Percentiles rank a stretch among this genome's conserved stretches.
These are phyloP conservation scores for Conomelus anceps DNA, from an alignment of 2,888 invertebrate species.

Conservation along the genomic window DNA sequence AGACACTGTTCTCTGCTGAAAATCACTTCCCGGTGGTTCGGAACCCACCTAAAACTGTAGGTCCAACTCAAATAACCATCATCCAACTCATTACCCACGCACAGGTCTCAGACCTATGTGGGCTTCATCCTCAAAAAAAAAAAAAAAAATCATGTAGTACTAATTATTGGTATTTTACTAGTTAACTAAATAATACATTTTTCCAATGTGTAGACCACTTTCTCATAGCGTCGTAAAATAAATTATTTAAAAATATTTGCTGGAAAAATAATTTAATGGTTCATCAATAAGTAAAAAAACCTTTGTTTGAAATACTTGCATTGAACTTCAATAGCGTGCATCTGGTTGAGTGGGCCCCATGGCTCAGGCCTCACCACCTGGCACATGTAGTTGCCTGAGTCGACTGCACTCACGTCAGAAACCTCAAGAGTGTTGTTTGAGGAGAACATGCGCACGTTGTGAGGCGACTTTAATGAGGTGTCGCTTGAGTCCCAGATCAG, in stretches of 20 bases:
- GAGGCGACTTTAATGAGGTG: conserved; percentile 44
- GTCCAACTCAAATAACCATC: too few species aligned
- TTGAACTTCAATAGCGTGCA: conserved; percentile 70
- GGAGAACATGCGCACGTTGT: conserved; percentile 55
- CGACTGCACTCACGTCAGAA: conserved; percentile 48
- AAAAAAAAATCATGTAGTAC: too few species aligned
- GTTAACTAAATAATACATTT: too few species aligned
- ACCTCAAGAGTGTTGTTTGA: conserved; percentile 65
- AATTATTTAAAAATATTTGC: neutral
- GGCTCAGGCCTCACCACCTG: conserved; percentile 58
- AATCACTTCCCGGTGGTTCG: too few species aligned
- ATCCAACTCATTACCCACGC: too few species aligned
- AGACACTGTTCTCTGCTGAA: too few species aligned
- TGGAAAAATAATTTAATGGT: neutral
- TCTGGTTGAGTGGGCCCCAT: conserved; percentile 62
- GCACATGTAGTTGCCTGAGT: conserved; percentile 62
- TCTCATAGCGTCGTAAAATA: too few species aligned
- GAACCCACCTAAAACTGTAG: too few species aligned
- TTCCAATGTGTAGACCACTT: too few species aligned
- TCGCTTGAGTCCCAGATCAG: conserved; percentile 56
- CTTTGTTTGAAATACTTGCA: conserved; percentile 49
- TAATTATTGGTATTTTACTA: too few species aligned
- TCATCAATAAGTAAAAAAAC: neutral
- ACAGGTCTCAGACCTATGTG: too few species aligned
- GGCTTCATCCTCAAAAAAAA: too few species aligned